Evolutionary conservation across 2,888 invertebrate genomes (phyloP).

Genomic region (Papilio gigon): DNA sequence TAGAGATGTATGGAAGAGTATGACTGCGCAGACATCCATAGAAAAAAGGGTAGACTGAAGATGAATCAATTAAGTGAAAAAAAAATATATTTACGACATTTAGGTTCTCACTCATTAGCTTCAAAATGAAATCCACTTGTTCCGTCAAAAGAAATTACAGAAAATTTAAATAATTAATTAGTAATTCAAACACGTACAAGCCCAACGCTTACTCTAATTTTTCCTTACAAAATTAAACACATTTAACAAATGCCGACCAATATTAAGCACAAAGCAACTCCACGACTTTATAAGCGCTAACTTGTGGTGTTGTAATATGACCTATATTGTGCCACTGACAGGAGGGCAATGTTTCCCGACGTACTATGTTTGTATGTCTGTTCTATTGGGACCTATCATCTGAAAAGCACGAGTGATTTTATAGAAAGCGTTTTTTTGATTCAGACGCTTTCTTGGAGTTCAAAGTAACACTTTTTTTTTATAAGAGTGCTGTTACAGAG

Average conservation of each 20-base stretch:
- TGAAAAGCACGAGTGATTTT: no score
- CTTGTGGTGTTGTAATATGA: neutral
- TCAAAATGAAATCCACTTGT: neutral
- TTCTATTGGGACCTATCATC: no score
- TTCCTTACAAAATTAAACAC: constrained; percentile 7
- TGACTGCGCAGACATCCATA: no score
- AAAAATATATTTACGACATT: neutral
- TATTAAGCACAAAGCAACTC: neutral
- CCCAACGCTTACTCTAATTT: constrained; percentile 13
- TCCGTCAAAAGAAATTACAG: neutral
- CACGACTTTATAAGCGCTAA: neutral
- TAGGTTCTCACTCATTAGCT: neutral
- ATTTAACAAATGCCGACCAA: neutral
- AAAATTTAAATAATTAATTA: constrained; percentile 1
- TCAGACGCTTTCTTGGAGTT: no score
- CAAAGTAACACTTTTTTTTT: no score
- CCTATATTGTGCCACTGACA: neutral
- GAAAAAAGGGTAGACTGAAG: no score
- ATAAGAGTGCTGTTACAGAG: no score
- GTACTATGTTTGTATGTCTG: no score
- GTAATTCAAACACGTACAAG: neutral
- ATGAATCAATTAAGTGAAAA: no score
- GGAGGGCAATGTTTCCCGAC: neutral
- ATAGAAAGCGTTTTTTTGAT: no score
- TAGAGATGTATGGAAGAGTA: no score